Evolutionary conservation across 1,140 invertebrate genomes (phyloP).

Genomic region (Drosophila rhopaloa): DNA sequence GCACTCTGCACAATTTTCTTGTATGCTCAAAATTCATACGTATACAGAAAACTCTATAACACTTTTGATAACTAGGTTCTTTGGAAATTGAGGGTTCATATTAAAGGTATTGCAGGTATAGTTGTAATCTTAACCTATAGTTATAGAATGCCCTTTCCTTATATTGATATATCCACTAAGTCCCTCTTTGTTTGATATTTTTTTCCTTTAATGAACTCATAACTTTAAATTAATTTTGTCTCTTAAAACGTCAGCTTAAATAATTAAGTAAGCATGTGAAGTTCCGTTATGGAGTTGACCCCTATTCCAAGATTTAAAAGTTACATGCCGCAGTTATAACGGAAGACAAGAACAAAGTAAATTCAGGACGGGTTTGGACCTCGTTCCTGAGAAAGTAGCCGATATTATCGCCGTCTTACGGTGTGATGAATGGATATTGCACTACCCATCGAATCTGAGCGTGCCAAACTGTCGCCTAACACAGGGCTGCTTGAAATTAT

Average conservation of each 20-base stretch:
- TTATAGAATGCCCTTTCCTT: no score
- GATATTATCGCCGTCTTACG: no score
- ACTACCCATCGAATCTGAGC: neutral
- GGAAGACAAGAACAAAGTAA: neutral
- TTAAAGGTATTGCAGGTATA: no score
- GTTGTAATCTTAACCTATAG: no score
- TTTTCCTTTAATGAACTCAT: no score
- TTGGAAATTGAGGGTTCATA: neutral
- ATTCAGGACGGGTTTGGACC: neutral
- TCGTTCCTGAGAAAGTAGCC: constrained; percentile 27
- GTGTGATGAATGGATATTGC: constrained; percentile 5
- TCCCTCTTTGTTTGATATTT: no score
- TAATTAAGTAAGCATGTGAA: constrained; percentile 1
- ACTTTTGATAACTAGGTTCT: neutral
- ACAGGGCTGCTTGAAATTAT: constrained; percentile 20
- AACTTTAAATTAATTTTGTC: neutral
- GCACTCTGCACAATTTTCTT: neutral
- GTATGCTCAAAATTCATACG: neutral
- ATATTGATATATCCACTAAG: no score
- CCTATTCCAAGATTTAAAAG: constrained; percentile 4
- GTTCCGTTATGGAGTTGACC: constrained; percentile 28
- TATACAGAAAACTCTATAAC: neutral
- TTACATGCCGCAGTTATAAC: neutral
- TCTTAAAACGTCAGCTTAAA: constrained; percentile 2
- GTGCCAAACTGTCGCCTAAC: neutral